Base-by-base conservation (phyloP, 2,888 invertebrate species). In the Tachina lurida region DNA sequence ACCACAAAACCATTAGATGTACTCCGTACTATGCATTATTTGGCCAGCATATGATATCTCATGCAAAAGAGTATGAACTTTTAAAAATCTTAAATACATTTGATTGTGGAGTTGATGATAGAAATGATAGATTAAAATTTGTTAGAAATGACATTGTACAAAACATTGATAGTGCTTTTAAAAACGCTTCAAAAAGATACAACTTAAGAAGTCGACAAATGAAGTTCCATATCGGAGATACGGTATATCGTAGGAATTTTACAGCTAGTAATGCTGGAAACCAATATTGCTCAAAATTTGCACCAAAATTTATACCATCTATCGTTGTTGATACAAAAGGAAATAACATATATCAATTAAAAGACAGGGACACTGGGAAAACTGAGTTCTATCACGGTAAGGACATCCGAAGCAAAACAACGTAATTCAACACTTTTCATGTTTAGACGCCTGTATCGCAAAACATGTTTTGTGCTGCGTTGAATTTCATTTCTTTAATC, bases 11-110 rank as follows among this genome's bases (percentile, higher is more conserved):
- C 15, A 84, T 60, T 15, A 62, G 56, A 0, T 71, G 60, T n/a
- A 65, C 62, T 10, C 77, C 71, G 0, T 85, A 79, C 52, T 75
- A 71, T 19, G 52, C 75, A 9, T n/a, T 85, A 22, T 82, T 82
- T 49, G 75, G 78, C 2, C 75, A 79, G n/a, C 63, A 79, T 62
- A 79, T 79, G 84, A 10, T 76, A 15, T 71, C 71, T 8, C 65
- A 80, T 54, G 75, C 63, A 5, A n/a, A 68, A 22, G 67, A 78
- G 10, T 84, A 78, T 74, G n/a, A 15, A 10, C 31, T 73, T 13
- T 13, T 74, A 4, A 84, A 63, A 56, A 68, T 22, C 1, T 15
- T 84, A 15, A 7, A 43, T 9, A 39, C 67, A 2, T 43, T 63
- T 43, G 60, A 84, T 39, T 58, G 49, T 12, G 63, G 49, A 54